Evolutionary conservation across 1,140 invertebrate species (phyloP), one percentile per base, ranked within the genome.

Genomic region (Holcopasites calliopsidis): DNA sequence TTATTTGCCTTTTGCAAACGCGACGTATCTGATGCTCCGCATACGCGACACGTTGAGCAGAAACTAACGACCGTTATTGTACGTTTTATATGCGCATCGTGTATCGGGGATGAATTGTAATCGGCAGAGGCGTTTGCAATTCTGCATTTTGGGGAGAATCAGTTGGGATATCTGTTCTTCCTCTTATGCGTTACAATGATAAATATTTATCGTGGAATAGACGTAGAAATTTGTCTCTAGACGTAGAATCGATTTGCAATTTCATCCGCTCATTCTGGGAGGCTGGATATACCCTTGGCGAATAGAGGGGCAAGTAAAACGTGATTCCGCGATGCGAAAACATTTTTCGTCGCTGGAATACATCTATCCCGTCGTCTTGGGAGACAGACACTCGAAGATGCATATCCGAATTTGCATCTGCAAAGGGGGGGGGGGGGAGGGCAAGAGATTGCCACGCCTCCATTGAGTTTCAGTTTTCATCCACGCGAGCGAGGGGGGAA

Each of bases 391-490:
- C 61, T 61, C 61, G 65, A 71, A 82, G 47, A 70, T 55, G 66
- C 78, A 33, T 80, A 80, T 61, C 38, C 66, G 64, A 80, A 80
- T 79, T 82, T 82, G 79, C 61, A 66, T 62, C n/a, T 62, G 47
- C 61, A 50, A 38, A 76, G 38, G 50, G 58, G 50, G 47, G n/a
- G n/a, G n/a, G n/a, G n/a, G n/a, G n/a, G n/a, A n/a, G n/a, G n/a
- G 57, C 33, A 44, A 70, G 60, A 52, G 55, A 54, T 66, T 58
- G 62, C 69, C 50, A 47, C 44, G 61, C 57, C 54, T 74, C 79
- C 69, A 74, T 64, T 50, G 65, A 82, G 60, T 78, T 79, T 82
- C 76, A 65, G 76, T 75, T 78, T 73, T 78, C 76, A 82, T 82
- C 80, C 76, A 49, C 64, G n/a, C 42, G 42, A 18, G 42, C 42